Base-by-base conservation (phyloP, 1,140 invertebrate species). In the Mylabris phalerata region DNA sequence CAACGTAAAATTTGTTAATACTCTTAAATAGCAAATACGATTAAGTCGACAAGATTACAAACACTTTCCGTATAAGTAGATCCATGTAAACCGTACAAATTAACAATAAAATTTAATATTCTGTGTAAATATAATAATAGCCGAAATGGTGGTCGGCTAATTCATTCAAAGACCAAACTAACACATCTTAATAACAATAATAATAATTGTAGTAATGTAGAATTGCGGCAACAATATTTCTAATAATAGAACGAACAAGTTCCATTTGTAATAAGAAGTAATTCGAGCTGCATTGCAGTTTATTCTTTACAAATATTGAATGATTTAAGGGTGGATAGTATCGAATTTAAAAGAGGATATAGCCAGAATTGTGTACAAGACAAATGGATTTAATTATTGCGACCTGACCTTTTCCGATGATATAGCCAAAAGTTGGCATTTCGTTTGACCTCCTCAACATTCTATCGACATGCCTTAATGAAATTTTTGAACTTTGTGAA, bases 81-180 rank as follows among this genome's bases (percentile, higher is more conserved):
- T 4, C 42, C 43, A 55, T 59, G 44, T 58, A 58, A 50, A 50
- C 50, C 40, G 43, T 57, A 64, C 62, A 64, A 64, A 64, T 64
- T 61, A 64, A 64, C 62, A 58, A 64, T 64, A 64, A 64, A 64
- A 64, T 61, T 64, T 64, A 64, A 64, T 64, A 64, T 61, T 64
- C 62, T 58, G 59, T 48, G 62, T 61, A 61, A 61, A 64, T 60
- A 64, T 64, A 32, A 50, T 50, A 60, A 56, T 57, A 59, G 59
- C 59, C 56, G 48, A 50, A 61, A 51, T 52, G 52, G 62, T 49
- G 62, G 62, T 64, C 60, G 48, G 61, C 57, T 64, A 64, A 61
- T 52, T 60, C 59, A 50, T 42, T 52, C 61, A 61, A 50, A 50
- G 62, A 32, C 49, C 60, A 45, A 41, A 55, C 56, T 64, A 59